Evolutionary conservation across 2,797 vertebrate species (phyloP).

Genomic region (Eremophila alpestris): DNA sequence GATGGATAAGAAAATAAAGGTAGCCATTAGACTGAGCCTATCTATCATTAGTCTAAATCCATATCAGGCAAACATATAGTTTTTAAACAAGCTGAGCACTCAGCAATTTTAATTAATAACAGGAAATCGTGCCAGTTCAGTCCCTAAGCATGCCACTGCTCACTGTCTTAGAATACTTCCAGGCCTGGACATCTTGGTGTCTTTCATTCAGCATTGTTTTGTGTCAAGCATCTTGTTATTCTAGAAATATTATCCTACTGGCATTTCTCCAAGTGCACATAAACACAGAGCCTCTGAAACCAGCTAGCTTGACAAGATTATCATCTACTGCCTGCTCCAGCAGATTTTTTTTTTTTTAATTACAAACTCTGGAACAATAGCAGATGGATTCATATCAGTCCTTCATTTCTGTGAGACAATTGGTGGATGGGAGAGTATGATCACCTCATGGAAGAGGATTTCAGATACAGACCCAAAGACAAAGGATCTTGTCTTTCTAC

Average conservation of each 20-base stretch:
- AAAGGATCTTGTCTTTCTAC: background rate
- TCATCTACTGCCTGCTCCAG: background rate
- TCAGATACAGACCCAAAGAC: background rate
- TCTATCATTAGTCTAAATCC: background rate
- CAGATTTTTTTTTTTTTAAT: background rate
- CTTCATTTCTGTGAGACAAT: background rate
- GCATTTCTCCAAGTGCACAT: background rate
- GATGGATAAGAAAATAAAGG: background rate
- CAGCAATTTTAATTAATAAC: background rate
- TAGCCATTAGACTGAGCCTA: background rate
- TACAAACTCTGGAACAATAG: background rate
- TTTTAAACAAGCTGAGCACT: background rate
- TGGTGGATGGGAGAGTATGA: background rate
- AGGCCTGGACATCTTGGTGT: background rate
- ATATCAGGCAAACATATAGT: background rate
- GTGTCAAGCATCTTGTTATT: background rate
- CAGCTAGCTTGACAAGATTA: background rate
- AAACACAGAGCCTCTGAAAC: background rate
- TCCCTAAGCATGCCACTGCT: background rate
- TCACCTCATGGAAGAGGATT: background rate
- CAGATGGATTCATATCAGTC: background rate
- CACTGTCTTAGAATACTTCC: background rate
- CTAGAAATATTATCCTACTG: background rate
- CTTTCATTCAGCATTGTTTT: background rate
- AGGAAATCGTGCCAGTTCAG: background rate